Conservation (phyloP, 2,113 vertebrate genomes). For the Trogon melanurus region DNA sequence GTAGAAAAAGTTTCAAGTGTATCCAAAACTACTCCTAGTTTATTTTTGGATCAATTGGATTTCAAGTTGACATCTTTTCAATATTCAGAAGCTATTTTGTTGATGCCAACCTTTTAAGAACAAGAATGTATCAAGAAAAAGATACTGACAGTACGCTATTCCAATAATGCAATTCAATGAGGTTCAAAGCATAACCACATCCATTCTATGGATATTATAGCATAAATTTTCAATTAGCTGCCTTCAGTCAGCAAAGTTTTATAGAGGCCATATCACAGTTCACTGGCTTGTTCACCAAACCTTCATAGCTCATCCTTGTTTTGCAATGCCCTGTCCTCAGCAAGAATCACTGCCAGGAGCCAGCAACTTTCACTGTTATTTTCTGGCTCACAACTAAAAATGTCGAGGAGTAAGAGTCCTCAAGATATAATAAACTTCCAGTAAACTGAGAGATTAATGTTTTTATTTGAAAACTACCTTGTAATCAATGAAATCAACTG, state of each 20-base stretch:
- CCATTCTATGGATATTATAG: background rate
- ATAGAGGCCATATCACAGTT: background rate
- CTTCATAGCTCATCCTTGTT: constrained; percentile 24
- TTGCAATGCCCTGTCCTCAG: constrained; percentile 1
- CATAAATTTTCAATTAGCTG: constrained; percentile 33
- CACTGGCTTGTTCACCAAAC: background rate
- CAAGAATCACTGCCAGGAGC: constrained; percentile 31
- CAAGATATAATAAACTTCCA: background rate
- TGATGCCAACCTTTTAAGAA: background rate
- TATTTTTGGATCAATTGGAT: background rate
- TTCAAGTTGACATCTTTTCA: background rate
- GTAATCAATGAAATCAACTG: background rate
- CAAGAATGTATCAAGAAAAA: background rate
- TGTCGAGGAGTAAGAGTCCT: background rate
- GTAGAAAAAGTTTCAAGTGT: background rate
- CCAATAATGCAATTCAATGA: background rate
- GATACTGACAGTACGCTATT: background rate
- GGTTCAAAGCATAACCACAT: constrained; percentile 31
- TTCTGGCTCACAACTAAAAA: background rate
- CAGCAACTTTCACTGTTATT: background rate
- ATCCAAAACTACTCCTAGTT: background rate
- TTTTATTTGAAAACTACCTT: background rate
- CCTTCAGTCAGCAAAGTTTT: constrained; percentile 51
- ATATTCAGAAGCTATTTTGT: constrained; percentile 3
- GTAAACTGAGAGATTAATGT: background rate